A percentile compares a stretch with the other conserved stretches of the same genome.
Evolutionary conservation across 2,797 vertebrate species (phyloP).

Genomic region (Hypotaenidia philippensis): DNA sequence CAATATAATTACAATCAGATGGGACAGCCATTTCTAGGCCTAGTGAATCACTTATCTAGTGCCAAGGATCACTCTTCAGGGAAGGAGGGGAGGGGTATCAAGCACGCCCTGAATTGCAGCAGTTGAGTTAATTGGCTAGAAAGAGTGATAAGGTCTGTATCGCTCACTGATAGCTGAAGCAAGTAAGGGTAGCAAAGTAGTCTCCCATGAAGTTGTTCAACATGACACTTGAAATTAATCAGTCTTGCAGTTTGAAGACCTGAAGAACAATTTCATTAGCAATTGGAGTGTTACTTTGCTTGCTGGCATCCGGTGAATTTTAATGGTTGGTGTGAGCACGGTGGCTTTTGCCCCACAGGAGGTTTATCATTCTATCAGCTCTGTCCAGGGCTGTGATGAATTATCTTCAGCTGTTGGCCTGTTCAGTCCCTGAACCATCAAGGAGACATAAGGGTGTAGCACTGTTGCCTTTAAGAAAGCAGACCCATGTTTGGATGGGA

Average conservation of each 20-base stretch:
- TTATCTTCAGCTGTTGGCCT: background rate
- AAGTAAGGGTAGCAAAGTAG: background rate
- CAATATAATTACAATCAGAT: background rate
- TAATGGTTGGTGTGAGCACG: background rate
- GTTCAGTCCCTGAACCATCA: background rate
- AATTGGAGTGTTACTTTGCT: background rate
- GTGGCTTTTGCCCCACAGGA: background rate
- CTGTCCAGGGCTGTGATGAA: accelerated
- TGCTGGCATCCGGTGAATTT: accelerated
- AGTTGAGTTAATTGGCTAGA: background rate
- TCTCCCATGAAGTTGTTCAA: background rate
- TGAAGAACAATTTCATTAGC: background rate
- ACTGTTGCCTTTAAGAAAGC: background rate
- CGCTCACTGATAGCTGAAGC: background rate
- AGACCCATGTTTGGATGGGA: background rate
- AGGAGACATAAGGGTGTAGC: background rate
- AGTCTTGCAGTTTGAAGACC: background rate
- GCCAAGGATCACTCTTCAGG: background rate
- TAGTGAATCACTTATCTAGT: background rate
- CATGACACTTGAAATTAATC: background rate
- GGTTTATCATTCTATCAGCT: background rate
- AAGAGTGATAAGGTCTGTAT: background rate
- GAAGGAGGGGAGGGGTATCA: background rate
- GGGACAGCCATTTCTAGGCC: background rate
- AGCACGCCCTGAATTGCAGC: background rate